Evolutionary conservation across 2,888 invertebrate genomes (phyloP), one percentile per base, ranked within the genome.

Genomic region (Opisthograptis luteolata): DNA sequence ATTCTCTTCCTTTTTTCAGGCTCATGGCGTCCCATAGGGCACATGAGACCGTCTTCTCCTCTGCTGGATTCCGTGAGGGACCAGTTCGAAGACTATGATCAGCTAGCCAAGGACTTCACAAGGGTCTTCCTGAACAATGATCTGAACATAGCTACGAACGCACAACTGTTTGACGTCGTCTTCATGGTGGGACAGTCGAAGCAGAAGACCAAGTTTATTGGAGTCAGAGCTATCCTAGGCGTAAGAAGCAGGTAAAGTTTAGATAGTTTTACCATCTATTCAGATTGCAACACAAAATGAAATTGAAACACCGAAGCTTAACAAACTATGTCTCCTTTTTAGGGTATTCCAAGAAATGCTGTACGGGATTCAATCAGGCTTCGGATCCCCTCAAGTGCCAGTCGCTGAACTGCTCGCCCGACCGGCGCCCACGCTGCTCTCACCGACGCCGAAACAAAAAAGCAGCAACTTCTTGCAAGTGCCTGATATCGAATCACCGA

Each of bases 281-380:
- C 35, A 42, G 31, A 31, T 7, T 31, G 28, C 6, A 3, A 25
- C 9, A 9, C 1, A 25, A 25, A 25, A 25, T 25, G 4, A n/a
- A 9, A 2, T 17, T 3, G n/a, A 24, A n/a, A 1, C n/a, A 24
- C 8, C 1, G n/a, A 24, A 24, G n/a, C 3, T n/a, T 1, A 24
- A n/a, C 24, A 24, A 24, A 24, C 24, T 10, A 4, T 10, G 2
- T n/a, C 1, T 30, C 8, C 4, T 12, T 71, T 76, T 0, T 81
- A 94, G 96, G 66, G 96, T 96, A n/a, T 96, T 95, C 79, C 96
- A 98, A 92, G 97, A 98, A 88, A 97, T 98, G 97, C 87, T 98
- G 37, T 98, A 98, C 79, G 98, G 98, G 47, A 97, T 98, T 69
- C 97, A 97, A 79, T 96, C 97, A 0, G 97, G 97, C 40, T 97